Evolutionary conservation across 2,113 vertebrate genomes (phyloP), one percentile per base, ranked within the genome.

Genomic region (Elephas maximus): DNA sequence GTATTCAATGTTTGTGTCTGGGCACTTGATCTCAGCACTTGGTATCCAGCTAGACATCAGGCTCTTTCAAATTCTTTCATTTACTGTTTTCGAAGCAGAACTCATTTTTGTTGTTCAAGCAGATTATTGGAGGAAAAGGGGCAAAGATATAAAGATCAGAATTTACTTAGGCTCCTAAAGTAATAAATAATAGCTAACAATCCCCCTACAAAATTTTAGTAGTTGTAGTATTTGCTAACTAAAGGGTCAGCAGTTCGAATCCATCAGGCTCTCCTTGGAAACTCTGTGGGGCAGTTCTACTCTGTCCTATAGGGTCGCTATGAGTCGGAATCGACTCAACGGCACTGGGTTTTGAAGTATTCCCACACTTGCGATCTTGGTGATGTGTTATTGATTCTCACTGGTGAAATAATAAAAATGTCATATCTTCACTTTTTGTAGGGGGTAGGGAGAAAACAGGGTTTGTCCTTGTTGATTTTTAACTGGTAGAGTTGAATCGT

Each of bases 121-220:
- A 84, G 90, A 74, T 97, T 93, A 96, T 91, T 93, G 92, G 87
- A 96, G 90, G 93, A 97, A 89, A 92, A 96, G 30, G 76, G 67
- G 81, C 45, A 45, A 63, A 91, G 90, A 97, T 65, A 14, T 87
- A 88, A 87, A 92, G 51, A 33, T 97, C 90, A 95, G 85, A 92
- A 97, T 94, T 94, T 67, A 86, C 69, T 88, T 81, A 41, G 57
- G 73, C 8, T 79, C 62, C 37, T 86, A 73, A 81, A 95, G 24
- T 92, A 82, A 84, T 95, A 78, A 85, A 74, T 83, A 53, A 62
- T 79, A 73, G 28, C 41, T 60, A 95, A 33, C 11, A 87, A 51
- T 14, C 20, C 12, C 8, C 26, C 21, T 41, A 33, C 37, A 78
- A 48, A 95, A 63, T 71, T 80, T 94, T 3, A 23, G 57, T 79